Base-by-base conservation (phyloP, 2,797 vertebrate species). In the Malurus splendens region DNA sequence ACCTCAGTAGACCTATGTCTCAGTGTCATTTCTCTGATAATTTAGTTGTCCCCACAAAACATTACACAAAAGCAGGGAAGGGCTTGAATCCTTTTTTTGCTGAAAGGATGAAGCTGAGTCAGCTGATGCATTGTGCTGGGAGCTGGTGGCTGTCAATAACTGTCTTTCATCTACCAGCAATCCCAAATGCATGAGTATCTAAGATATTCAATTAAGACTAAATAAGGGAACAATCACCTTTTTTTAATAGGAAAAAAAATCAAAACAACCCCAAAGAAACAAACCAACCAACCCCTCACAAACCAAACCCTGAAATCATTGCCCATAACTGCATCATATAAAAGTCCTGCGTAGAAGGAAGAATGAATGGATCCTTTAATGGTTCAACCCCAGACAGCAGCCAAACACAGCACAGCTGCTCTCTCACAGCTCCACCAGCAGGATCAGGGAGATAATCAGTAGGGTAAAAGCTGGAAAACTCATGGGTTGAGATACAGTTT, bases 321-420 rank as follows among this genome's bases (percentile, higher is more conserved):
- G n/a, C 10, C 23, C 28, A 27, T 7, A 6, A 30, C 28, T 52
- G 17, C n/a, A 27, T 23, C 41, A 24, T 30, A 19, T 9, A 25
- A 7, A 44, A 66, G 10, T 24, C 18, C 28, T 48, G 25, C 14
- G 36, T 0, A 76, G 48, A 39, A 68, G 32, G 18, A 17, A 81
- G 51, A 71, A n/a, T 4, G 5, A 20, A 44, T 1, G 10, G 38
- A 64, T 61, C 38, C 32, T 56, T 19, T 23, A 14, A 12, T 39
- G 39, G 32, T 39, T 59, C 39, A 56, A 39, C 22, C 19, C 5
- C 38, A 57, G 45, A 24, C 66, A 71, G 59, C 59, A 57, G 39
- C 59, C 51, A 45, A 33, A 47, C 28, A 38, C 24, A 0, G 0
- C 30, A 17, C 3, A 56, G 57, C 10, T 0, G 1, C 19, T 51